Evolutionary conservation across 2,113 vertebrate genomes (phyloP).

Genomic region (Colaptes auratus): DNA sequence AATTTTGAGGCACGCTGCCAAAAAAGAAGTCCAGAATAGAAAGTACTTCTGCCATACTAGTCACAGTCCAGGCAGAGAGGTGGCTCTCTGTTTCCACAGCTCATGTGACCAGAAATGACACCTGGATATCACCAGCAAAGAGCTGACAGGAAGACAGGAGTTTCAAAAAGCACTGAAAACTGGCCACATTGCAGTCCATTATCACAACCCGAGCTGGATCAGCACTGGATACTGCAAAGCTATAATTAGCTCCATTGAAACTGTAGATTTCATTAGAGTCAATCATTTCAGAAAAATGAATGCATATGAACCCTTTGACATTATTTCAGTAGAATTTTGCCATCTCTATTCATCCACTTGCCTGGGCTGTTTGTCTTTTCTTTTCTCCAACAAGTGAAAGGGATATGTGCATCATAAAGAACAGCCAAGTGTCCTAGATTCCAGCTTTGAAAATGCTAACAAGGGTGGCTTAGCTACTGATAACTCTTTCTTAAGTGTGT

Average conservation of each 20-base stretch:
- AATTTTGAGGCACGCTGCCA: background rate
- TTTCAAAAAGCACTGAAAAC: background rate
- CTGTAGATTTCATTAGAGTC: background rate
- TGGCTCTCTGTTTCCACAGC: background rate
- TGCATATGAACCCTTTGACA: background rate
- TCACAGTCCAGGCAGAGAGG: background rate
- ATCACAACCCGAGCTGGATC: background rate
- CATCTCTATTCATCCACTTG: background rate
- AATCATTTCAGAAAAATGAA: background rate
- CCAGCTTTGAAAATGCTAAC: background rate
- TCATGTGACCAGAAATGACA: background rate
- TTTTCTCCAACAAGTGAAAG: background rate
- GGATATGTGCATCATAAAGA: accelerated
- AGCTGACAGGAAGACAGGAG: background rate
- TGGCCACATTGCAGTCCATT: background rate
- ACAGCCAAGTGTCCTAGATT: background rate
- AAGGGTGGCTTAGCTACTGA: background rate
- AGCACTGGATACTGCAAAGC: background rate
- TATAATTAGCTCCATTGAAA: background rate
- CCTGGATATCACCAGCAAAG: background rate
- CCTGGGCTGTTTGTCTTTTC: background rate
- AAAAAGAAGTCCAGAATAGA: background rate
- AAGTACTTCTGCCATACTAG: background rate
- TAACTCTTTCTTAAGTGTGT: accelerated
- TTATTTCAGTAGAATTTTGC: background rate